A percentile compares a stretch with the other conserved stretches of the same genome.
phyloP scores from a whole-genome alignment of 2,797 vertebrate species.

The Eremophila alpestris region DNA sequence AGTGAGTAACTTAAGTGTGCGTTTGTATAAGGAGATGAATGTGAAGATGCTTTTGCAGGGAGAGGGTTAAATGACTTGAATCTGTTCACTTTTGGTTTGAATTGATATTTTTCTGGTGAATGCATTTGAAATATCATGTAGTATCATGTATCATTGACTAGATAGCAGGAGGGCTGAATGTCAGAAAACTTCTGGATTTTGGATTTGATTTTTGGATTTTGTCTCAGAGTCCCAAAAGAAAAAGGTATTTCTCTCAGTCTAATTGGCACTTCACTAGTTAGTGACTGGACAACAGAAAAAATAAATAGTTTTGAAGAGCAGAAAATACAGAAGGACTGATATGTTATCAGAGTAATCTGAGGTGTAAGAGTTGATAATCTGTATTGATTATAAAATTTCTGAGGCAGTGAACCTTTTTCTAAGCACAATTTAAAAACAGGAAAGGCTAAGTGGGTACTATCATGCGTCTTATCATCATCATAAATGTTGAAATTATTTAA shows the following conservation, averaged over 20 bases:
- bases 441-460: not conserved
- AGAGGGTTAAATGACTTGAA: not conserved
- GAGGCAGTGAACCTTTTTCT: not conserved
- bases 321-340: not conserved
- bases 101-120: not conserved
- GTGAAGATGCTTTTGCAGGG: not conserved
- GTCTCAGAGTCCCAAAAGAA: not conserved
- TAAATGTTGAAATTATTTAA: not conserved
- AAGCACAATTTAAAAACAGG: not conserved
- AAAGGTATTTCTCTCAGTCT: not conserved
- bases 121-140: not conserved
- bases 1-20: slow-evolving; percentile 65
- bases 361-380: not conserved
- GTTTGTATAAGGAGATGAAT: not conserved
- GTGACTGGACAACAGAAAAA: not conserved
- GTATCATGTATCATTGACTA: not conserved
- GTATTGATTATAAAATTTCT: not conserved
- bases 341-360: not conserved
- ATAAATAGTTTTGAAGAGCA: not conserved
- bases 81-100: not conserved
- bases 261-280: not conserved
- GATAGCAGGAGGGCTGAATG: not conserved
- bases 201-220: not conserved
- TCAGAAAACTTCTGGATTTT: not conserved
- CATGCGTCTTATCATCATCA: not conserved